phyloP scores from a whole-genome alignment of 1,140 invertebrate genomes.

The Megathymus violae region DNA sequence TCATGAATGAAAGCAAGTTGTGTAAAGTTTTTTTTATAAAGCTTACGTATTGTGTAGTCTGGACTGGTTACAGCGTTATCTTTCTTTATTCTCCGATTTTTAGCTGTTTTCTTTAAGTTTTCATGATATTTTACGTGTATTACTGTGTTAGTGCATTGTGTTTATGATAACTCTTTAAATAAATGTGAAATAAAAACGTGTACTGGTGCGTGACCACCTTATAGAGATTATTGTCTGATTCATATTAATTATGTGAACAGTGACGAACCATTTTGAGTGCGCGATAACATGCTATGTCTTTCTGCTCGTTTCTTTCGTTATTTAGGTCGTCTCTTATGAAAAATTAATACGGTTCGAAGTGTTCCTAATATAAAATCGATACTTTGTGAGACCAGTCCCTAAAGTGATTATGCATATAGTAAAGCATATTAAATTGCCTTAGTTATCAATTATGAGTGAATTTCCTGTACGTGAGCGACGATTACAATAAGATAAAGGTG shows the following conservation, averaged over 20 bases:
- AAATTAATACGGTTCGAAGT: conserved; percentile 45
- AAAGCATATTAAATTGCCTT: conserved; percentile 25
- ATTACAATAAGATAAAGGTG: conserved; percentile 41
- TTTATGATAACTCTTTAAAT: conserved; percentile 18
- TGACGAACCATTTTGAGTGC: conserved; percentile 70
- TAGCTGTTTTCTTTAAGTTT: conserved; percentile 35
- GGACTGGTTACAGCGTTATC: conserved; percentile 58
- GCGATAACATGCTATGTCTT: conserved; percentile 66
- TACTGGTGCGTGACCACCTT: conserved; percentile 48
- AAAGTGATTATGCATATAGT: neutral
- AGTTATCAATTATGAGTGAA: conserved; percentile 19
- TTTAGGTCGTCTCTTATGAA: conserved; percentile 31
- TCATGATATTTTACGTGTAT: conserved; percentile 32
- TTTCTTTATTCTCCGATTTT: conserved; percentile 46
- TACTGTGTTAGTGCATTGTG: conserved; percentile 24
- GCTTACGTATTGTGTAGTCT: conserved; percentile 73
- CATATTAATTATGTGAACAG: conserved; percentile 78
- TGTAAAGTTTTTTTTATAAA: conserved; percentile 75
- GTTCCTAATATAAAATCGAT: conserved; percentile 74
- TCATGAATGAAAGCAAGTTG: conserved; percentile 50
- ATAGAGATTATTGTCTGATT: conserved; percentile 64
- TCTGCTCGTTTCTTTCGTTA: conserved; percentile 38
- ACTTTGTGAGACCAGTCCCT: conserved; percentile 42
- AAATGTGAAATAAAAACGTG: conserved; percentile 36
- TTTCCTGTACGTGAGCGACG: conserved; percentile 5